Percentiles rank a stretch among this genome's conserved stretches.
phyloP scores from a whole-genome alignment of 2,888 invertebrate species.

The Thera obeliscata region DNA sequence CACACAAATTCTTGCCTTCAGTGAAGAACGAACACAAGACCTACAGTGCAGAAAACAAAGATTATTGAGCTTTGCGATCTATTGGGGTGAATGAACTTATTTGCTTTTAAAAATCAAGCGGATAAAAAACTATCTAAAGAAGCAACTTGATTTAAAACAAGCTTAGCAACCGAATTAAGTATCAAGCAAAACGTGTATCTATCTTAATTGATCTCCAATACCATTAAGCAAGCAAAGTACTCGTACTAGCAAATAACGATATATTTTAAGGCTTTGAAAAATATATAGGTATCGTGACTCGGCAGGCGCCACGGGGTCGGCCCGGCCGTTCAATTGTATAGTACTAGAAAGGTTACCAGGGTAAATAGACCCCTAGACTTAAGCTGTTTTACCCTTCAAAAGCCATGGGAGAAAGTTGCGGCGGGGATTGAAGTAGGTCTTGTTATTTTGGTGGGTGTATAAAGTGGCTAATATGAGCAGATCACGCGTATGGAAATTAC shows the following conservation, averaged over 20 bases:
- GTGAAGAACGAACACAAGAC: too few relatives aligned
- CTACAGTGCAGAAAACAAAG: too few relatives aligned
- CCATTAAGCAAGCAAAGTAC: conserved; percentile 46
- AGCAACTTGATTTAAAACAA: conserved; percentile 9
- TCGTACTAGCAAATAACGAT: conserved; percentile 51
- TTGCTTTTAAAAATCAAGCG: conserved; percentile 4
- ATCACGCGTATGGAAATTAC: conserved; percentile 84
- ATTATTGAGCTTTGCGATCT: too few relatives aligned
- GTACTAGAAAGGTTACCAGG: conserved; percentile 68
- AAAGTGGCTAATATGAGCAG: conserved; percentile 80
- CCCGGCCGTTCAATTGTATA: conserved; percentile 71
- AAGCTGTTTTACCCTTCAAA: conserved; percentile 50
- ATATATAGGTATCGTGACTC: conserved; percentile 76
- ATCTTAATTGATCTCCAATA: conserved; percentile 45
- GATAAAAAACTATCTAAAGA: conserved; percentile 2
- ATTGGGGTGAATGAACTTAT: too few relatives aligned
- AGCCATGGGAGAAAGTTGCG: conserved; percentile 30
- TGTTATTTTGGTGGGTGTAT: conserved; percentile 61
- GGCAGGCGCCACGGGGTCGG: conserved; percentile 81
- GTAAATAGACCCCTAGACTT: conserved; percentile 57
- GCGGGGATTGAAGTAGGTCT: conserved; percentile 47
- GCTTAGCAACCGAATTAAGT: conserved; percentile 2
- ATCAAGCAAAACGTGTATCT: conserved; percentile 12
- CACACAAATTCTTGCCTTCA: too few relatives aligned
- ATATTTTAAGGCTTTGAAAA: conserved; percentile 73